Base-by-base conservation (phyloP, 2,888 invertebrate genomes). In the Myathropa florea region DNA sequence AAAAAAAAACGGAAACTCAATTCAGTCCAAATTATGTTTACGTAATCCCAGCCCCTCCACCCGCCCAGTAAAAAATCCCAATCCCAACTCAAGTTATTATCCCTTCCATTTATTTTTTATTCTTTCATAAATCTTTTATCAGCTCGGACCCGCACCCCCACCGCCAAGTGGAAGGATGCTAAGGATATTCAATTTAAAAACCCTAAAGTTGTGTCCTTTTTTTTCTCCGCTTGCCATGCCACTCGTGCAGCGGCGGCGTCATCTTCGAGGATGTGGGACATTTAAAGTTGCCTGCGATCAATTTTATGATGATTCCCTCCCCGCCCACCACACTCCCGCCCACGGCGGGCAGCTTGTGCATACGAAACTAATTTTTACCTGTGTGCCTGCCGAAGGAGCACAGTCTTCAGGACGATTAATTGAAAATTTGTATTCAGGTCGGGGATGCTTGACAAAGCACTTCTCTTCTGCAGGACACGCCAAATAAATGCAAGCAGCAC, bases 101-200 rank as follows among this genome's bases (percentile, higher is more conserved):
- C 86, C 86, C 70, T 83, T 79, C 83, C 86, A 86, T 86, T 83
- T 81, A 80, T 80, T 76, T 86, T 85, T 86, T 82, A 75, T 83
- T 86, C 73, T 83, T 83, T 83, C 83, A 86, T 86, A 86, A 86
- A 86, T 86, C 86, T 86, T 83, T 86, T 86, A 86, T 86, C 86
- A 86, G 83, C 61, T 86, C 75, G 78, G 83, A 86, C 78, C 70
- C 78, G 75, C 68, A 72, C 82, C 59, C 39, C 36, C 33, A 36
- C 53, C 30, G 53, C 26, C 64, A 36, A 9, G 39, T 23, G 24
- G 24, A 46, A 76, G 68, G 80, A 84, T 67, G 67, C 68, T 85
- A 63, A 85, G 68, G 82, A 78, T 82, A 81, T 85, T 85, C 85
- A 85, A 85, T 85, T 85, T 82, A 60, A 81, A 82, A 82, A 73